Conservation (phyloP, 2,888 invertebrate genomes). For the Heptascelio sp. region DNA sequence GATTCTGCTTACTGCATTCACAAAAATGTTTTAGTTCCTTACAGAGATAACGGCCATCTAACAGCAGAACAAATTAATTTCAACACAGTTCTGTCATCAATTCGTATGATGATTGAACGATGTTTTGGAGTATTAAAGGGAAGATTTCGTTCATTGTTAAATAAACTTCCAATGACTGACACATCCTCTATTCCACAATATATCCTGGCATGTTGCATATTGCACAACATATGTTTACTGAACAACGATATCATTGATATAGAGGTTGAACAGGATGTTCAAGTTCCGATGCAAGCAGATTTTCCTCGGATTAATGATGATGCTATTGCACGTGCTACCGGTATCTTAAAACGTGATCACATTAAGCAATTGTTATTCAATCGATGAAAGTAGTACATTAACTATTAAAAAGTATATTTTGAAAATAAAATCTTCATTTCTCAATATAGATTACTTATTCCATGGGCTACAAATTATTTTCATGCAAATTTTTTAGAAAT, state of each 20-base stretch:
- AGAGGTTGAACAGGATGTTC: too few relatives aligned
- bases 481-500: too few relatives aligned
- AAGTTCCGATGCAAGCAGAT: too few relatives aligned
- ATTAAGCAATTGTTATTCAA: too few relatives aligned
- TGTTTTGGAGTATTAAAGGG: slow-evolving; percentile 31
- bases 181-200: slow-evolving; percentile 39
- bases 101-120: slow-evolving; percentile 46
- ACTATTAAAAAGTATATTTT: too few relatives aligned
- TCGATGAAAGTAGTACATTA: too few relatives aligned
- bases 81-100: slow-evolving; percentile 38
- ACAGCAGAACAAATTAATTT: slow-evolving; percentile 41
- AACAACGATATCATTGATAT: background rate
- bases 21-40: slow-evolving; percentile 59
- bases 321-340: too few relatives aligned
- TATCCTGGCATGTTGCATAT: slow-evolving; percentile 33
- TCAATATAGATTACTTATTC: too few relatives aligned
- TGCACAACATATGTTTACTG: slow-evolving; percentile 47
- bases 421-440: too few relatives aligned
- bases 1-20: slow-evolving; percentile 58
- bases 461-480: too few relatives aligned
- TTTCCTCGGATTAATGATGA: too few relatives aligned
- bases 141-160: slow-evolving; percentile 6
- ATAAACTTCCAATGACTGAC: slow-evolving; percentile 41
- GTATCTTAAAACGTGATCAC: too few relatives aligned
- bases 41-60: slow-evolving; percentile 58